Base-by-base conservation (phyloP, 2,797 vertebrate species). In the Xiphorhynchus erythropygius region DNA sequence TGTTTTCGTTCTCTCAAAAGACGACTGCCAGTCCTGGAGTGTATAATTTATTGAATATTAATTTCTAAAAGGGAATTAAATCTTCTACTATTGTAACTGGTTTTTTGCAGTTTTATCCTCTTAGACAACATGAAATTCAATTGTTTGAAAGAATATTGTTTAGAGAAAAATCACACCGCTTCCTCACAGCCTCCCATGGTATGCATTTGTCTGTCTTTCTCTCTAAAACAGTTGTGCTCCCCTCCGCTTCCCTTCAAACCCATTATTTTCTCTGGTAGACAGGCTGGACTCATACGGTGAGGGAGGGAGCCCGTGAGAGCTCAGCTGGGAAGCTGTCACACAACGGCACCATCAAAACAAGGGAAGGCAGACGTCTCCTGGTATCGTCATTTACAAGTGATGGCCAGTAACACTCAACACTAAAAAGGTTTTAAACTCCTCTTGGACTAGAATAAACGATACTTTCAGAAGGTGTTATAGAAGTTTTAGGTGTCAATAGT, bases 181-280 rank as follows among this genome's bases (percentile, higher is more conserved):
- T 65, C 52, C 44, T 80, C 70, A 56, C 25, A 89, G 44, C 32
- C 59, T 79, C 52, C 53, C 0, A 0, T 1, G 4, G 47, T 21
- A 92, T 11, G 27, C 8, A 42, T 84, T 92, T 86, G 41, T 63
- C 64, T 18, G 14, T 64, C 74, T 73, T 64, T 59, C 55, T 62
- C 78, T 60, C 56, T 63, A 24, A 93, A 95, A 83, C 37, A 87
- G 88, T 35, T 65, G 47, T 57, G 59, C 42, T 95, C 69, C 85
- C 70, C 80, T 80, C 81, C 64, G 81, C 52, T 65, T 82, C 59
- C 73, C 76, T 7, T 75, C 83, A 82, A 85, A 90, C 24, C 81
- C 82, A 32, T 70, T 73, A 59, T 91, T 93, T 90, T 80, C 80
- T 70, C 60, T 37, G 70, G 63, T 62, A 73, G 71, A 50, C 33